Evolutionary conservation across 2,888 invertebrate genomes (phyloP).

Genomic region (Philonicus albiceps): DNA sequence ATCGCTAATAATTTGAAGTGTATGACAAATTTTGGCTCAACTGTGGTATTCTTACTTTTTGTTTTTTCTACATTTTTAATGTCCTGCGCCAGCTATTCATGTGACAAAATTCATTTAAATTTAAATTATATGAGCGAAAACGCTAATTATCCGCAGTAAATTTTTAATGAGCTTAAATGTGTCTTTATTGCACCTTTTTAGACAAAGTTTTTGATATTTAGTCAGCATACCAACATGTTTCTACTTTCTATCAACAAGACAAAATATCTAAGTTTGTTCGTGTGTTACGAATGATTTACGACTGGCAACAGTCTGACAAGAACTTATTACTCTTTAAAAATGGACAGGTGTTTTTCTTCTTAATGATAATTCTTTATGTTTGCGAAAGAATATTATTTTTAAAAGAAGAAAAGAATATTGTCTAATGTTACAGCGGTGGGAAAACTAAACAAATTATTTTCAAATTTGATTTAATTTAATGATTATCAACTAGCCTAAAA

Average conservation of each 20-base stretch:
- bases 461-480: background rate
- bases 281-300: background rate
- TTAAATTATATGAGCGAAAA: constrained; percentile 11
- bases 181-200: background rate
- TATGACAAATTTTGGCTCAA: constrained; percentile 42
- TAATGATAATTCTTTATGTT: background rate
- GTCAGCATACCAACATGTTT: background rate
- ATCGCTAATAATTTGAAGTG: constrained; percentile 34
- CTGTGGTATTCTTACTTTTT: background rate
- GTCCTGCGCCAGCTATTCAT: background rate
- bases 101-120: background rate
- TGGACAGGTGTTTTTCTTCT: background rate
- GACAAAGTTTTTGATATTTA: background rate
- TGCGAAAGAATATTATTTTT: background rate
- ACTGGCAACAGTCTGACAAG: background rate
- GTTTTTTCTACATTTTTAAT: background rate
- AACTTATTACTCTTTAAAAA: background rate
- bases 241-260: background rate
- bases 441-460: background rate
- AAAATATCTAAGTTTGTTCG: background rate
- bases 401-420: background rate
- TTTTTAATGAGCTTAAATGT: background rate
- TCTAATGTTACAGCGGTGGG: background rate
- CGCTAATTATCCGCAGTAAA: background rate
- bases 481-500: background rate